A percentile compares a stretch with the other conserved stretches of the same genome.
phyloP scores from a whole-genome alignment of 2,888 invertebrate genomes.

The Rhamnusium bicolor region DNA sequence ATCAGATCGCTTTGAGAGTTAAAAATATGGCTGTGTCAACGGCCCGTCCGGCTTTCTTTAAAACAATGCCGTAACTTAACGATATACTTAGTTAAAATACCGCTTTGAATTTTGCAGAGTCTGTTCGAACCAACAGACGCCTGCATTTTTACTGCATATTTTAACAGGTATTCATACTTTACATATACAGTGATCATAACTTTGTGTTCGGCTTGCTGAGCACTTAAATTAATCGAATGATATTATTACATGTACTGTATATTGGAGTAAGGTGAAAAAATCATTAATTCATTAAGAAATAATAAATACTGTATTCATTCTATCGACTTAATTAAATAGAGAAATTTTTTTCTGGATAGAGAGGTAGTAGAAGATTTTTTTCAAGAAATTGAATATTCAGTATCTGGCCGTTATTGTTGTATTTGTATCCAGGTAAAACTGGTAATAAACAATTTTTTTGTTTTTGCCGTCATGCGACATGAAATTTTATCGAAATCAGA shows the following conservation, averaged over 20 bases:
- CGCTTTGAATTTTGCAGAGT: conserved; percentile 52
- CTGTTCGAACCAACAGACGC: conserved; percentile 45
- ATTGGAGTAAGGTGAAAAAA: neutral
- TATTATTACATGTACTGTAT: neutral
- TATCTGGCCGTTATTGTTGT: no score
- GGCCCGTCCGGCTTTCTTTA: conserved; percentile 59
- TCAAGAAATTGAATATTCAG: no score
- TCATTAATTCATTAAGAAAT: neutral
- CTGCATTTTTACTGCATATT: conserved; percentile 54
- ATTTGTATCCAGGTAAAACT: no score
- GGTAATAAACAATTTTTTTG: no score
- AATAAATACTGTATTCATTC: neutral
- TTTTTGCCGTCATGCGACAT: no score
- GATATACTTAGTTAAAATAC: conserved; percentile 66
- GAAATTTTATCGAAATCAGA: no score
- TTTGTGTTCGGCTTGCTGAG: conserved; percentile 44
- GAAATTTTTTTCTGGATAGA: neutral
- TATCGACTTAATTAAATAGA: neutral
- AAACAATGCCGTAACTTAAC: conserved; percentile 68
- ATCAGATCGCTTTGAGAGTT: conserved; percentile 59
- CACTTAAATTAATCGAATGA: conserved; percentile 42
- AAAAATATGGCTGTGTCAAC: conserved; percentile 67
- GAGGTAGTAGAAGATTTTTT: no score
- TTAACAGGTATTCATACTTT: conserved; percentile 32
- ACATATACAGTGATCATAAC: conserved; percentile 48